Percentiles rank a stretch among this genome's conserved stretches.
Evolutionary conservation across 1,140 invertebrate species (phyloP).

Genomic region (Eumeta japonica): DNA sequence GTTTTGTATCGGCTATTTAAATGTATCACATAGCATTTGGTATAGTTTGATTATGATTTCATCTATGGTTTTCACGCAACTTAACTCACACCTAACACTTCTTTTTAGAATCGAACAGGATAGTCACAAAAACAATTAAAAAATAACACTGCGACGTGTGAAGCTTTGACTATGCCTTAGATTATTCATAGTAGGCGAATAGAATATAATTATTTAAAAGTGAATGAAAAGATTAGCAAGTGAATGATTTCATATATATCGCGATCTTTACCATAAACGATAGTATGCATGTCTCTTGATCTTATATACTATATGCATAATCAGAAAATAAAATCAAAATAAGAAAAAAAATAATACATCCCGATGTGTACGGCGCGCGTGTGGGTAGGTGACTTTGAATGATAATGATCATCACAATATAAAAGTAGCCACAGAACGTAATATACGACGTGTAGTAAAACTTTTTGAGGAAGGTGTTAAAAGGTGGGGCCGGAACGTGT

Average conservation of each 20-base stretch:
- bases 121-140: too few species aligned
- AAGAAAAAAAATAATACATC: background rate
- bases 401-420: conserved; percentile 49
- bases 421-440: conserved; percentile 43
- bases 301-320: background rate
- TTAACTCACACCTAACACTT: too few species aligned
- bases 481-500: conserved; percentile 41
- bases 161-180: too few species aligned
- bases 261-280: too few species aligned
- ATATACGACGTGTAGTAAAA: conserved; percentile 48
- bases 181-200: too few species aligned
- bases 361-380: conserved; percentile 11
- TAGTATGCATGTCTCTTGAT: background rate
- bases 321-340: background rate
- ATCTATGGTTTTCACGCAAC: too few species aligned
- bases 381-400: conserved; percentile 44
- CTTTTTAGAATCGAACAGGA: too few species aligned
- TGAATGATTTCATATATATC: background rate
- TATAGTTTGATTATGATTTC: too few species aligned
- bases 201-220: background rate
- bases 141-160: too few species aligned
- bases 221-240: background rate
- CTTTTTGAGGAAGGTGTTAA: conserved; percentile 51
- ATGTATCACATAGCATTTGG: too few species aligned
- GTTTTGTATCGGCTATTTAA: too few species aligned